Evolutionary conservation across 2,888 invertebrate species (phyloP).

Genomic region (Xestia sexstrigata): DNA sequence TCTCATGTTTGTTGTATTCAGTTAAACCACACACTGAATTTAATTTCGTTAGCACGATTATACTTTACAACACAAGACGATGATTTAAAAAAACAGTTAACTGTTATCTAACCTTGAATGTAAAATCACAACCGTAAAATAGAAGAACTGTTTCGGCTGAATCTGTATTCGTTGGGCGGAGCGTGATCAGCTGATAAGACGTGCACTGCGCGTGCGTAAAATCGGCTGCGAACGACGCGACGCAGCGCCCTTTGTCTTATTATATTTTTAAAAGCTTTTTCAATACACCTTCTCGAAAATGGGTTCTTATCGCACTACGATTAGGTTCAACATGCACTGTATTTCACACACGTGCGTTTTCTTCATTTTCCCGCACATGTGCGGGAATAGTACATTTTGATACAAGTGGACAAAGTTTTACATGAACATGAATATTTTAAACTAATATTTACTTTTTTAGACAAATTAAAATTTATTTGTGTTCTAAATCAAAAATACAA

Average conservation of each 20-base stretch:
- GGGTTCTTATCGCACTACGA: no score
- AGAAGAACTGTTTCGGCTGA: slow-evolving; percentile 54
- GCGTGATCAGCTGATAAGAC: slow-evolving; percentile 78
- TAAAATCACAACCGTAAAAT: slow-evolving; percentile 73
- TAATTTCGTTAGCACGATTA: slow-evolving; percentile 20
- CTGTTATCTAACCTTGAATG: slow-evolving; percentile 47
- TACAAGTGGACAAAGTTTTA: no score
- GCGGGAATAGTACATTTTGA: no score
- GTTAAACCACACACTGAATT: slow-evolving; percentile 39
- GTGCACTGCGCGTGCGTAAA: slow-evolving; percentile 78
- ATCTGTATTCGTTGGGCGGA: slow-evolving; percentile 73
- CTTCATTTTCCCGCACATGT: no score
- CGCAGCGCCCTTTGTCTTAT: slow-evolving; percentile 59
- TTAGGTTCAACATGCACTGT: no score
- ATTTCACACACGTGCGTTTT: no score
- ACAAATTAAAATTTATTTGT: no score
- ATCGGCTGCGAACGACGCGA: slow-evolving; percentile 61
- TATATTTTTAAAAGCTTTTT: no score
- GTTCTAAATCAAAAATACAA: no score
- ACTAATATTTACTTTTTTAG: no score
- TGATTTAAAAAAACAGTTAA: slow-evolving; percentile 28
- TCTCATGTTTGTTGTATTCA: slow-evolving; percentile 87
- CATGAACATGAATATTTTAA: no score
- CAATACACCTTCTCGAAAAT: no score
- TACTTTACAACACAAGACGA: slow-evolving; percentile 10